Evolutionary conservation across 64 coral and sea anemone species (phyloP).

Genomic region (Montipora foliosa): DNA sequence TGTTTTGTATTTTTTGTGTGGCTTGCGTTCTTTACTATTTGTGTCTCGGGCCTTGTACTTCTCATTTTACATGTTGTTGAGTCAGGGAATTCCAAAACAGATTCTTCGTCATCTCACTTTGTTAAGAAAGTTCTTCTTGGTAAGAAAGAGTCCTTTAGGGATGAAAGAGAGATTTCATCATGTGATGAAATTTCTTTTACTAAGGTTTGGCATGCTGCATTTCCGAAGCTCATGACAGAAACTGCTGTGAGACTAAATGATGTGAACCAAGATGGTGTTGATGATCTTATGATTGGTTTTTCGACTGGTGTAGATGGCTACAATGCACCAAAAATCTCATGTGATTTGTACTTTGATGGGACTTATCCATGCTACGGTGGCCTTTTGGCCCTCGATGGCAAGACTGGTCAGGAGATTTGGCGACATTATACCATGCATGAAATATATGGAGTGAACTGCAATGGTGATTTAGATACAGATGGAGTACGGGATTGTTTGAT

Average conservation of each 20-base stretch:
- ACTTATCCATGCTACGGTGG: conserved; percentile 96
- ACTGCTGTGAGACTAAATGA: conserved; percentile 95
- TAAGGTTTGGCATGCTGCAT: conserved; percentile 82
- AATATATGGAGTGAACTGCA: conserved; percentile 95
- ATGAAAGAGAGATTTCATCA: conserved; percentile 56
- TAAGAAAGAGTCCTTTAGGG: background rate
- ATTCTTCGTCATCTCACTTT: conserved; percentile 11
- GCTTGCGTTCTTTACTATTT: conserved; percentile 87
- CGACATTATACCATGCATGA: conserved; percentile 99
- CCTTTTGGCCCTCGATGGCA: conserved; percentile 84
- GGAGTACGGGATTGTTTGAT: conserved; percentile 89
- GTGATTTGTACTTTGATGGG: conserved; percentile 97
- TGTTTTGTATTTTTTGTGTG: conserved; percentile 89
- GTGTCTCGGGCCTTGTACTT: conserved; percentile 78
- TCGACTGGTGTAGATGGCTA: conserved; percentile 95
- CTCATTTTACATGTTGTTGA: conserved; percentile 80
- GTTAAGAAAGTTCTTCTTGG: conserved; percentile 53
- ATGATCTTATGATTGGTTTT: conserved; percentile 94
- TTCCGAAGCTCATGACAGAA: conserved; percentile 98
- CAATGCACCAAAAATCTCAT: conserved; percentile 77
- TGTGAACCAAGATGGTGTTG: conserved; percentile 91
- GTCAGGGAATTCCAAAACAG: conserved; percentile 10
- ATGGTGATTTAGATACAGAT: conserved; percentile 91
- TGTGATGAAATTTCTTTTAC: conserved; percentile 68
- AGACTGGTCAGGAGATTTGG: conserved; percentile 90